Evolutionary conservation across 2,888 invertebrate species (phyloP).

Genomic region (Parapristionchus giblindavisi): DNA sequence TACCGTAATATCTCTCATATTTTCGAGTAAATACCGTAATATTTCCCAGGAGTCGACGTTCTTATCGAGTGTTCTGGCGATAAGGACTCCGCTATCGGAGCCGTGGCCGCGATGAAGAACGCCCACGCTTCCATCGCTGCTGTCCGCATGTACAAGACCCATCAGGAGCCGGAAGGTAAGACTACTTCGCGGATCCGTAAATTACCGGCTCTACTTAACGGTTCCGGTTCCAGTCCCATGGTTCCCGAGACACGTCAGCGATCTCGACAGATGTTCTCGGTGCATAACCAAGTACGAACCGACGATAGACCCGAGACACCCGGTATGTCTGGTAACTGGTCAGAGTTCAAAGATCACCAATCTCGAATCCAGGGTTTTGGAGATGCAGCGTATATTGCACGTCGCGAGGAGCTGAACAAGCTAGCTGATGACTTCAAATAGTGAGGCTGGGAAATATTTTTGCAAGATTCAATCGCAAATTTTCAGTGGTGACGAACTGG

Average conservation of each 20-base stretch:
- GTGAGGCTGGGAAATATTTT: slow-evolving; percentile 63
- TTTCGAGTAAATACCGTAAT: too few species aligned
- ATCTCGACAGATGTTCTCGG: slow-evolving; percentile 73
- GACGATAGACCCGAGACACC: slow-evolving; percentile 72
- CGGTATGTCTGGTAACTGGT: slow-evolving; percentile 52
- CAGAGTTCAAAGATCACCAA: neutral
- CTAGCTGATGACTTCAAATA: slow-evolving; percentile 72
- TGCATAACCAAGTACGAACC: slow-evolving; percentile 74
- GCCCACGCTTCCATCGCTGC: neutral
- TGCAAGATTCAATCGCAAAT: neutral
- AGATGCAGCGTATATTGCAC: slow-evolving; percentile 71
- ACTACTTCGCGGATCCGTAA: too few species aligned
- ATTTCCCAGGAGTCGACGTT: slow-evolving; percentile 45
- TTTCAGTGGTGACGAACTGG: slow-evolving; percentile 88
- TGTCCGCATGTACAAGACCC: slow-evolving; percentile 35
- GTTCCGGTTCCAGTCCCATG: slow-evolving; percentile 69
- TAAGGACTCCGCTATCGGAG: slow-evolving; percentile 48
- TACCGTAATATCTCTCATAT: too few species aligned
- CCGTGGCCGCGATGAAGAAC: slow-evolving; percentile 44
- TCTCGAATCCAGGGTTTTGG: slow-evolving; percentile 72
- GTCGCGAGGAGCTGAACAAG: slow-evolving; percentile 72
- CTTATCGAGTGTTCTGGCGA: slow-evolving; percentile 47
- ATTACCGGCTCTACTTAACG: too few species aligned
- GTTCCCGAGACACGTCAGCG: slow-evolving; percentile 72
- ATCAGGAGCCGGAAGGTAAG: slow-evolving; percentile 30